Percentiles rank a stretch among this genome's conserved stretches.
phyloP scores from a whole-genome alignment of 2,888 invertebrate genomes.

The Aphidoletes aphidimyza region DNA sequence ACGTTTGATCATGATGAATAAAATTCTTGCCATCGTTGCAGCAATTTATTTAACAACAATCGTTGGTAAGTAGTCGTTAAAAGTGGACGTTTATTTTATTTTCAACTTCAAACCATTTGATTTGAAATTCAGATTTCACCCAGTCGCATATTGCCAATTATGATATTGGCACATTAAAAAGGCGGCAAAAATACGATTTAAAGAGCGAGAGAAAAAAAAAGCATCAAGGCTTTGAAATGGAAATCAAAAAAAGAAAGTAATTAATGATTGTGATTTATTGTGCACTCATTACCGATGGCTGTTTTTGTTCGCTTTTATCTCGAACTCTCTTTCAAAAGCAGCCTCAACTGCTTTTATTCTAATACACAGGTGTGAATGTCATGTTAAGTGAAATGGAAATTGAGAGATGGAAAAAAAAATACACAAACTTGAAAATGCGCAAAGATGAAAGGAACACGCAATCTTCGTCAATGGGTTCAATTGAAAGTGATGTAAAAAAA shows the following conservation, averaged over 20 bases:
- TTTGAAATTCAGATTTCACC: background rate
- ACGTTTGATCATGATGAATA: conserved; percentile 46
- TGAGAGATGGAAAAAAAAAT: background rate
- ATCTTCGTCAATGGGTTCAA: conserved; percentile 5
- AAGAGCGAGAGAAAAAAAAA: background rate
- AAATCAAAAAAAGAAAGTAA: conserved; percentile 48
- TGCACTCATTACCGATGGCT: background rate
- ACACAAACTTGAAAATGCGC: background rate
- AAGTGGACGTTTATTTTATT: no score
- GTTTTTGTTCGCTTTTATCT: background rate
- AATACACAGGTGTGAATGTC: background rate
- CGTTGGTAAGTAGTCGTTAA: conserved; percentile 24
- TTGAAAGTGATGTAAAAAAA: conserved; percentile 17
- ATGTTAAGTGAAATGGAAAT: background rate
- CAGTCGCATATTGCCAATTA: background rate
- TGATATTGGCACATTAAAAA: background rate
- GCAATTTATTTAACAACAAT: background rate
- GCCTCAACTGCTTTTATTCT: background rate
- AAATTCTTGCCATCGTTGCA: conserved; percentile 22
- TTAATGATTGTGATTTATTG: conserved; percentile 39
- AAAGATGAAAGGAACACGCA: background rate
- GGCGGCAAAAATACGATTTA: background rate
- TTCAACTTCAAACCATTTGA: background rate
- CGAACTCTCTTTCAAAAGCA: background rate
- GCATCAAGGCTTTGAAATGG: background rate